phyloP scores from a whole-genome alignment of 2,797 vertebrate species.

The Pyrocephalus nanus region DNA sequence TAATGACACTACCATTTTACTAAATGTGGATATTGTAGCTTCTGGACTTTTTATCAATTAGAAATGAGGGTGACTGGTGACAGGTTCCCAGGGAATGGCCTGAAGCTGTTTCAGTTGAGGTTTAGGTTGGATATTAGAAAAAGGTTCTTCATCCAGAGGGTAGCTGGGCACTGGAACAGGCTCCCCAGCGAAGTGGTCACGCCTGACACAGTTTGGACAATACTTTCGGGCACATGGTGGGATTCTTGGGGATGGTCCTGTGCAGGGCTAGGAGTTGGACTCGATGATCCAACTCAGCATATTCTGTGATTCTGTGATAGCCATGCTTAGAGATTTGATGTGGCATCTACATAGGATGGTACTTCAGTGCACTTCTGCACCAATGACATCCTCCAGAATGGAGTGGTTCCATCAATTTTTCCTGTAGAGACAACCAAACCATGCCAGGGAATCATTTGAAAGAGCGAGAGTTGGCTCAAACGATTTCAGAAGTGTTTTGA shows the following conservation, averaged over 20 bases:
- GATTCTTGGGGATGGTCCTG: neutral
- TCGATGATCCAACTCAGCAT: neutral
- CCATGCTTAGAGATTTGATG: neutral
- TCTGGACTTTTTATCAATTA: neutral
- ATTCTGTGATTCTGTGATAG: neutral
- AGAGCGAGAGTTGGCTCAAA: neutral
- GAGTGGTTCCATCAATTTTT: neutral
- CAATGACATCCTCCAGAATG: neutral
- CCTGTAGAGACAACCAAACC: neutral
- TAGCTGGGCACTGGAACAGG: neutral
- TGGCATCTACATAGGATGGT: accelerated
- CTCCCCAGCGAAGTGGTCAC: neutral
- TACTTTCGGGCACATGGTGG: neutral
- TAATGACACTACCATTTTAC: neutral
- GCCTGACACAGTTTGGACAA: neutral
- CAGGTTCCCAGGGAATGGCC: neutral
- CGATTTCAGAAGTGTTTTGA: neutral
- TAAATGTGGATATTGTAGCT: neutral
- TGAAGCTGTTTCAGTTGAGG: neutral
- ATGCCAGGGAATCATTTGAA: neutral
- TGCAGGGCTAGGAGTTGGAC: neutral
- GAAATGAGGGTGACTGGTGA: neutral
- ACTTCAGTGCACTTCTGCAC: neutral
- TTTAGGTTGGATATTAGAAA: neutral
- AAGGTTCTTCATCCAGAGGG: neutral